Percentiles rank a stretch among this genome's conserved stretches.
Evolutionary conservation across 2,888 invertebrate genomes (phyloP).

Genomic region (Lobophora halterata): DNA sequence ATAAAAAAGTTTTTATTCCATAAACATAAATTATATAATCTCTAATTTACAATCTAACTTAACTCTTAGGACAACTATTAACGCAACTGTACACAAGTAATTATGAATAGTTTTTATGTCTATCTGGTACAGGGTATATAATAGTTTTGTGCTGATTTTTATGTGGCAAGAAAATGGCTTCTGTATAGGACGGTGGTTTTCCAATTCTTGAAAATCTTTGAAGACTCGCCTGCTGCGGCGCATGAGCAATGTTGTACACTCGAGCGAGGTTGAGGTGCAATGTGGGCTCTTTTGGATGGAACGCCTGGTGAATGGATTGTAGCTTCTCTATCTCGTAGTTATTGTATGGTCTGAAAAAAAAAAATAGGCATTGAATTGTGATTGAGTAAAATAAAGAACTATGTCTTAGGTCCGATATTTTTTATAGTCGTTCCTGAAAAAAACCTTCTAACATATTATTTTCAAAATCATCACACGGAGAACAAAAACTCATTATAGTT

Average conservation of each 20-base stretch:
- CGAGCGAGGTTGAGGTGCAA: slow-evolving; percentile 39
- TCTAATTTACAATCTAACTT: not conserved
- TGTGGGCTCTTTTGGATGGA: slow-evolving; percentile 15
- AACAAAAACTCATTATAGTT: no score
- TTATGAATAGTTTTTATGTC: slow-evolving; percentile 9
- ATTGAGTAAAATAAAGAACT: no score
- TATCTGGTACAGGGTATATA: slow-evolving; percentile 12
- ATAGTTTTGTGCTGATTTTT: slow-evolving; percentile 8
- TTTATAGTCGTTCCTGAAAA: no score
- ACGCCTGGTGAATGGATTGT: slow-evolving; percentile 5
- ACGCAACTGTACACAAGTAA: no score
- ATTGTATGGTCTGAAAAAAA: slow-evolving; percentile 17
- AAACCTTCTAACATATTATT: no score
- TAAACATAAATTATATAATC: no score
- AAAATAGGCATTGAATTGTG: no score
- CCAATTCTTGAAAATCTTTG: not conserved
- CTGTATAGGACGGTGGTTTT: slow-evolving; percentile 10
- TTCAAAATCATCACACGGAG: no score
- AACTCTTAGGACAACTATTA: not conserved
- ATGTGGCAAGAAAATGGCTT: slow-evolving; percentile 12
- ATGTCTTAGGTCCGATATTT: no score
- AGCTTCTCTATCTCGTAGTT: slow-evolving; percentile 3
- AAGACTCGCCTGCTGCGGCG: slow-evolving; percentile 12
- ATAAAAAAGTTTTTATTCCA: no score
- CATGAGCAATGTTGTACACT: slow-evolving; percentile 23